These are phyloP conservation scores for Agrochola litura DNA, from an alignment of 2,888 invertebrate genomes.

Conservation along the genomic window DNA sequence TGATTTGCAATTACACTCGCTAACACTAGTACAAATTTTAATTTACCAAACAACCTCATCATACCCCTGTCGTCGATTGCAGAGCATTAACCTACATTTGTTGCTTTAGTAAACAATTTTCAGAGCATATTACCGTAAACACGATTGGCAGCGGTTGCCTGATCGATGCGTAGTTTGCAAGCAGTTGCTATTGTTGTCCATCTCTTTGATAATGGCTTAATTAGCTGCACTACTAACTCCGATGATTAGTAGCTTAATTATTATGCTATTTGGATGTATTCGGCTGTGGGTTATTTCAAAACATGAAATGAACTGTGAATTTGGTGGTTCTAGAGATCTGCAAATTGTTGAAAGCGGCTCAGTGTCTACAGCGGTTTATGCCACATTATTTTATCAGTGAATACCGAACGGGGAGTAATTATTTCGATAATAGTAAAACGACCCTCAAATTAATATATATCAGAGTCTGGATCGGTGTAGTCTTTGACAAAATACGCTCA, in stretches of 20 bases:
- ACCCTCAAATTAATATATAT: background rate
- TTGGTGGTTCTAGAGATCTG: background rate
- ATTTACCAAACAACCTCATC: constrained; percentile 3
- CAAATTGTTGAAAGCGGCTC: constrained; percentile 5
- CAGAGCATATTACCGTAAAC: constrained; percentile 44
- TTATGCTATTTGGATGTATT: constrained; percentile 16
- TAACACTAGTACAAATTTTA: constrained; percentile 6
- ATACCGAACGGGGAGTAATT: background rate
- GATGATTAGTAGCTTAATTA: constrained; percentile 15
- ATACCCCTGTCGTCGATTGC: constrained; percentile 10
- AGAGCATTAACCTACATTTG: constrained; percentile 28
- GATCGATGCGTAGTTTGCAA: constrained; percentile 25
- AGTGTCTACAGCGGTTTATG: background rate
- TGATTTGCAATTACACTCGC: background rate
- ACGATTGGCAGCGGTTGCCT: constrained; percentile 19
- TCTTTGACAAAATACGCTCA: background rate
- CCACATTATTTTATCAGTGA: background rate
- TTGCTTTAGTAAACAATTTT: constrained; percentile 41
- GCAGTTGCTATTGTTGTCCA: constrained; percentile 7
- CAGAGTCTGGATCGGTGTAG: background rate
- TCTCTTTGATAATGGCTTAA: constrained; percentile 35
- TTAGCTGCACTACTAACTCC: constrained; percentile 14
- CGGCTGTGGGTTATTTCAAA: constrained; percentile 7
- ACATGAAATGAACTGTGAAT: constrained; percentile 24
- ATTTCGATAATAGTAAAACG: background rate